Conservation (phyloP, 2,888 invertebrate species). For the Chaetogeoica ovagalla region DNA sequence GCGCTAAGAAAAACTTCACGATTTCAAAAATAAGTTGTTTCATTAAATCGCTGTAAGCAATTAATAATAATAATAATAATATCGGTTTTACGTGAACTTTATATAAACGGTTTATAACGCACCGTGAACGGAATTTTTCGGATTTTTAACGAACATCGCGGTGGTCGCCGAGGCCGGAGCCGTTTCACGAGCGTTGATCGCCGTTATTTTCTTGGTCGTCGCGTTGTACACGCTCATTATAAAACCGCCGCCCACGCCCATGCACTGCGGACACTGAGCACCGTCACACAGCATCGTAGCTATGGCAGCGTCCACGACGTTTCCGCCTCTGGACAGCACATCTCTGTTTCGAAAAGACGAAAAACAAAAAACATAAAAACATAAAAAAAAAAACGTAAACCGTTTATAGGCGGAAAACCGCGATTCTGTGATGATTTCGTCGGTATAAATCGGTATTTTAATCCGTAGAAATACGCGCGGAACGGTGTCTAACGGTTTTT, state of each 20-base stretch:
- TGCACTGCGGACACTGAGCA: conserved; percentile 59
- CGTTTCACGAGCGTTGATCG: conserved; percentile 74
- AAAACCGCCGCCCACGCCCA: conserved; percentile 72
- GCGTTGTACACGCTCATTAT: conserved; percentile 75
- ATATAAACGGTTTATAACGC: conserved; percentile 50
- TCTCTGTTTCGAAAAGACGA: conserved; percentile 55
- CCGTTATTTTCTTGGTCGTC: conserved; percentile 65
- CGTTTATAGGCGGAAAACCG: no score
- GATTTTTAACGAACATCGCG: conserved; percentile 66
- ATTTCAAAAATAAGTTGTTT: no score
- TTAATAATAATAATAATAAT: no score
- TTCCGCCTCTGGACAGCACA: conserved; percentile 59
- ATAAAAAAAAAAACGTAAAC: no score
- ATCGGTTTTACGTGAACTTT: no score
- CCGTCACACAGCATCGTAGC: conserved; percentile 60
- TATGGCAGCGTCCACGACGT: conserved; percentile 60
- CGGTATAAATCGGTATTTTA: no score
- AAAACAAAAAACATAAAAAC: no score
- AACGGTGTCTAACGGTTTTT: no score
- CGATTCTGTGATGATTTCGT: no score
- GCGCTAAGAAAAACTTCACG: no score
- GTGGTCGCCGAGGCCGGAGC: conserved; percentile 68
- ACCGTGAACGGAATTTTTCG: conserved; percentile 63
- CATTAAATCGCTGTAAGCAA: no score
- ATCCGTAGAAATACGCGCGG: no score